Evolutionary conservation across 2,113 vertebrate species (phyloP).

Genomic region (Ciconia maguari): DNA sequence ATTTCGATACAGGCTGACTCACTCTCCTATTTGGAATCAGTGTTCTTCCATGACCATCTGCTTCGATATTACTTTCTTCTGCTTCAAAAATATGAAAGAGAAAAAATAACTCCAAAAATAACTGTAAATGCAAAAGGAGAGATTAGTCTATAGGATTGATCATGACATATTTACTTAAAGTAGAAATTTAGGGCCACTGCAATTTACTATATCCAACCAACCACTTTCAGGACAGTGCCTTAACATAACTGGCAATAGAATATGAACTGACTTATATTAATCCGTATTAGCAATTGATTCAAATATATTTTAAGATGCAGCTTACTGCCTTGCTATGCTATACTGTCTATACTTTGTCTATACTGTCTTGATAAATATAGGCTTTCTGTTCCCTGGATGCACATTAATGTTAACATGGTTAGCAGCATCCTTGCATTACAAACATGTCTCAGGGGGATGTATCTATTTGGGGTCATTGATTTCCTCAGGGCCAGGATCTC

Average conservation of each 20-base stretch:
- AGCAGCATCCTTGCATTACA: neutral
- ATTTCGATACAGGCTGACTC: neutral
- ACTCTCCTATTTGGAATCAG: neutral
- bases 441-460: neutral
- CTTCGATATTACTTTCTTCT: neutral
- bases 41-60: slow-evolving; percentile 11
- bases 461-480: neutral
- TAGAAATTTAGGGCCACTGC: neutral
- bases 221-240: neutral
- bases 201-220: neutral
- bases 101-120: neutral
- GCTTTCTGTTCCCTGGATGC: neutral
- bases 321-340: neutral
- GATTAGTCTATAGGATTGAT: neutral
- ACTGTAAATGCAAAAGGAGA: neutral
- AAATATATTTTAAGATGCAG: neutral
- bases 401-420: neutral
- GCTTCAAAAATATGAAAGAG: neutral
- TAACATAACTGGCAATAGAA: neutral
- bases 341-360: neutral
- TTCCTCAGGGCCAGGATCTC: neutral
- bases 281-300: neutral
- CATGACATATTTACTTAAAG: neutral
- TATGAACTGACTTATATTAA: neutral
- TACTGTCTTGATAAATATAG: neutral